Conservation (phyloP, 2,888 invertebrate genomes). For the Drosophila macrospina region DNA sequence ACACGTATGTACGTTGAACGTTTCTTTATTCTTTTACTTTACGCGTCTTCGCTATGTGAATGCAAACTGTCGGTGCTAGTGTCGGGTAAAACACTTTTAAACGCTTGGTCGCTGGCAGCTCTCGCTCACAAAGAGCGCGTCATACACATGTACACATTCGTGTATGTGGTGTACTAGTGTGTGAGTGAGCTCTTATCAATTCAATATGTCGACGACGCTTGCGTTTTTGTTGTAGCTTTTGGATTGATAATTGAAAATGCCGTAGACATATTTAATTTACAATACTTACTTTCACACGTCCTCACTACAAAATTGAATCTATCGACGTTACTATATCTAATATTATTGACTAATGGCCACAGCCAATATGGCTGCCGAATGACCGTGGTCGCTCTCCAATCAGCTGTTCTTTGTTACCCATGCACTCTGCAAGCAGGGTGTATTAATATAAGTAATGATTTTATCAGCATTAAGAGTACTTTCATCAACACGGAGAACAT, state of each 20-base stretch:
- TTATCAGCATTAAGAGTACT: not conserved
- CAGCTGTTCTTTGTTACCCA: conserved; percentile 80
- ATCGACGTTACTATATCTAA: conserved; percentile 4
- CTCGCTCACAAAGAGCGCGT: conserved; percentile 52
- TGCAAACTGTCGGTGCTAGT: conserved; percentile 70
- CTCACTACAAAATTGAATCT: conserved; percentile 58
- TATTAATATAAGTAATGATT: not conserved
- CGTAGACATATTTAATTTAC: conserved; percentile 60
- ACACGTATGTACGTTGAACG: conserved; percentile 38
- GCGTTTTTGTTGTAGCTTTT: conserved; percentile 48
- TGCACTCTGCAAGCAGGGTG: conserved; percentile 11
- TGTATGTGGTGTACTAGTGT: conserved; percentile 20
- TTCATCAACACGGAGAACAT: not conserved
- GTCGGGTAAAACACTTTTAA: conserved; percentile 82
- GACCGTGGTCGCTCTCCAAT: conserved; percentile 56
- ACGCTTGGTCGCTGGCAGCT: conserved; percentile 52
- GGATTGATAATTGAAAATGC: conserved; percentile 63
- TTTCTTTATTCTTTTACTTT: conserved; percentile 54
- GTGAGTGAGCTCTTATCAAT: conserved; percentile 62
- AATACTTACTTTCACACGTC: conserved; percentile 68
- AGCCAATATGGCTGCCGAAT: conserved; percentile 67
- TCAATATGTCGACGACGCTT: conserved; percentile 66
- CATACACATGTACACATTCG: conserved; percentile 16
- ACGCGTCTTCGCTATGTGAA: conserved; percentile 73
- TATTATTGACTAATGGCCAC: conserved; percentile 33